phyloP scores from a whole-genome alignment of 1,140 invertebrate species.

The Potamilus streckersoni region DNA sequence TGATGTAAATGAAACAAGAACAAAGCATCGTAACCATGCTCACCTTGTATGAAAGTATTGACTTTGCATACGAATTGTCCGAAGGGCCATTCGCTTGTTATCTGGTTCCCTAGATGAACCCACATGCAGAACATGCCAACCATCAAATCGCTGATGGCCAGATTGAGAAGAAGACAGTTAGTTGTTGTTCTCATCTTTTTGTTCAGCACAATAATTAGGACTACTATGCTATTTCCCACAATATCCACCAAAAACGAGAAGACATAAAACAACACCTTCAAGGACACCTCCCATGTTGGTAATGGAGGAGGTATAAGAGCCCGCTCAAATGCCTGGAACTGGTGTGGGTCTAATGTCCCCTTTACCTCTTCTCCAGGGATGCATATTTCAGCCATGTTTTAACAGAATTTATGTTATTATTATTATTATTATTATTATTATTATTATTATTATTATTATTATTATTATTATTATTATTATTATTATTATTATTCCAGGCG shows the following conservation, averaged over 20 bases:
- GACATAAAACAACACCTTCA: slow-evolving; percentile 49
- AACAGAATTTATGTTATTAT: no score
- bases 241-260: slow-evolving; percentile 43
- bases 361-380: no score
- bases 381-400: no score
- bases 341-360: no score
- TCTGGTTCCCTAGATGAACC: slow-evolving; percentile 66
- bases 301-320: slow-evolving; percentile 2
- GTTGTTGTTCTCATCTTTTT: slow-evolving; percentile 61
- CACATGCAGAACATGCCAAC: slow-evolving; percentile 69
- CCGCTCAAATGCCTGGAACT: no score
- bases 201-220: slow-evolving; percentile 44
- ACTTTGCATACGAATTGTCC: slow-evolving; percentile 68
- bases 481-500: no score
- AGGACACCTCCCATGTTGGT: slow-evolving; percentile 35
- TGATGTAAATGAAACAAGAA: no score
- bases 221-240: slow-evolving; percentile 48
- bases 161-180: slow-evolving; percentile 91
- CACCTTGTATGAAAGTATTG: slow-evolving; percentile 70
- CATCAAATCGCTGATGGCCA: slow-evolving; percentile 92
- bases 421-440: no score
- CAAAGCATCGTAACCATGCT: slow-evolving; percentile 13
- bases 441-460: no score
- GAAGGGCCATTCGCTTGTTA: slow-evolving; percentile 57
- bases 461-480: no score